Base-by-base conservation (phyloP, 2,113 vertebrate species). In the Thunnus thynnus region DNA sequence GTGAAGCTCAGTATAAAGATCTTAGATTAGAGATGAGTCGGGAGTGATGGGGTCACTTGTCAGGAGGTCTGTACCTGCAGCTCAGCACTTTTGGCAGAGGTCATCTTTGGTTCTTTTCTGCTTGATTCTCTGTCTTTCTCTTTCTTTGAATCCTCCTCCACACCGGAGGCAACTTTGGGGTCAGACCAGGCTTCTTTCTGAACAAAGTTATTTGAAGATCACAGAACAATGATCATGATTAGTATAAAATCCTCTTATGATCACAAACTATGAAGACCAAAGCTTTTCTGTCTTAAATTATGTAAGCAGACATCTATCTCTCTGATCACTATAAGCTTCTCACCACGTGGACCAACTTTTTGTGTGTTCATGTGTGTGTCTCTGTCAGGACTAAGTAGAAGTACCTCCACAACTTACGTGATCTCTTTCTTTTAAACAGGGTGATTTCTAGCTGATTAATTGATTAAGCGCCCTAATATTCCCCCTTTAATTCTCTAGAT, bases 51-150 rank as follows among this genome's bases (percentile, higher is more conserved):
- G 87, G 54, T 76, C 78, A 88, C 82, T 83, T 86, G 65, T 86
- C 73, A 80, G 69, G 62, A 78, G 75, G 73, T 52, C 74, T 69
- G 58, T 88, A 96, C 95, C 95, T 94, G 92, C 52, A 86, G 86
- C 58, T 90, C 83, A 51, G 67, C 54, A 69, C 32, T 83, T 86
- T 86, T 91, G 27, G 73, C 76, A 66, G 85, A 71, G 62, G 77
- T 77, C 47, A 5, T 48, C 25, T 11, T 78, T 17, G 16, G 51
- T 18, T 85, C 62, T 25, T 68, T 60, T 65, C 72, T 61, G 67
- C 52, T 78, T 13, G 70, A 71, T 58, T 75, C 76, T 62, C 47
- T 20, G 27, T 62, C 18, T 47, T 46, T 86, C 18, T 83, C 69
- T 52, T 56, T 72, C n/a, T 62, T 60, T 7, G 70, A 80, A 71